Evolutionary conservation across 1,140 invertebrate genomes (phyloP), one percentile per base, ranked within the genome.

Genomic region (Atta texana): DNA sequence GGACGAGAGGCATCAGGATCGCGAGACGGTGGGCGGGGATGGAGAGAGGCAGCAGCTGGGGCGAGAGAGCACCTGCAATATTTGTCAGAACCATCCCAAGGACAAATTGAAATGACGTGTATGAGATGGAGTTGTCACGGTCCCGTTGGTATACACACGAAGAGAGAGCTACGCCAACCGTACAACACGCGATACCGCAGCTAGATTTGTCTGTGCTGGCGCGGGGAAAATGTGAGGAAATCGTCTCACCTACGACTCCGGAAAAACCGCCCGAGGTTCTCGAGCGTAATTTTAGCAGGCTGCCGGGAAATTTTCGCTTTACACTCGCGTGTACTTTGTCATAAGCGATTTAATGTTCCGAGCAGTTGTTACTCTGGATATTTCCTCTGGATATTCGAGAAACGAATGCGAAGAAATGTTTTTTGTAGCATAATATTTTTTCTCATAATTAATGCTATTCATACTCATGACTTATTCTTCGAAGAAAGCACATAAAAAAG

Each of bases 61-160:
- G 80, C 66, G 85, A 90, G 80, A 74, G 80, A 87, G 86, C 64
- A 81, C 64, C 89, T 87, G 88, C 92, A 88, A 93, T 93, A 92
- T 93, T 92, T 92, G 91, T 92, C 92, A 88, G 87, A 84, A 91
- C 86, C 87, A 91, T 92, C 77, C 72, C 66, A 86, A 39, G 88
- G 90, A 91, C 92, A 92, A 93, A 93, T 93, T 92, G 92, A 91
- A 90, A 92, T 90, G 92, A 92, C 92, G 88, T 87, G 80, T 91
- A 90, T 90, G 86, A 87, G 88, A 93, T 92, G 86, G 64, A 91
- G 87, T 87, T 90, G 86, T 93, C 88, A 88, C 82, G 87, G 89
- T 69, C 12, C 28, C 21, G 64, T 28, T 64, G 39, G 49, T 84
- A 24, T 61, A 75, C 39, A 84, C 69, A 51, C 55, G 80, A 63